A percentile compares a stretch with the other conserved stretches of the same genome.
These are phyloP conservation scores for Phragmatobia fuliginosa DNA, from an alignment of 2,888 invertebrate genomes.

Conservation along the genomic window DNA sequence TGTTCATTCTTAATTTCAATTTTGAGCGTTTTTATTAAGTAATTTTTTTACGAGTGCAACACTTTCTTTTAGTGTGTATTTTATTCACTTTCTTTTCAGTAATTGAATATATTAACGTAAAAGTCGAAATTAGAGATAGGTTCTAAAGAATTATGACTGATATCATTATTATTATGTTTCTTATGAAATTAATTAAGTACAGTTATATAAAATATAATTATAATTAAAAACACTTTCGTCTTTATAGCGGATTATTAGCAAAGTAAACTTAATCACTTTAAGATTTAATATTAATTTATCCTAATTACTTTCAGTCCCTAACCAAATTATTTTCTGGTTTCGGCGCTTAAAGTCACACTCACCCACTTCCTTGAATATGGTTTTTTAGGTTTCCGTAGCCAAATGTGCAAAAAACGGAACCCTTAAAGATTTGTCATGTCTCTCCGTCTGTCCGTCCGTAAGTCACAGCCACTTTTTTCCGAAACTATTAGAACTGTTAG, in stretches of 20 bases:
- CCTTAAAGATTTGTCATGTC: too few relatives aligned
- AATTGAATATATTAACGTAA: conserved; percentile 14
- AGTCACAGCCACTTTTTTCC: too few relatives aligned
- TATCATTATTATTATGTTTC: background rate
- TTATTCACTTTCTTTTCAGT: conserved; percentile 10
- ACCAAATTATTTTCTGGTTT: too few relatives aligned
- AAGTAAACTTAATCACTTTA: background rate
- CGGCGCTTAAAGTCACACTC: too few relatives aligned
- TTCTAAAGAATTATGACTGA: background rate
- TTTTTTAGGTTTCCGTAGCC: too few relatives aligned
- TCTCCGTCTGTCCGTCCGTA: too few relatives aligned
- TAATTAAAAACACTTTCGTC: background rate
- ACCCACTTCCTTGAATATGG: too few relatives aligned
- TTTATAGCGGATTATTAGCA: background rate
- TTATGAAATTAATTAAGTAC: conserved; percentile 1
- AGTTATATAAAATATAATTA: background rate
- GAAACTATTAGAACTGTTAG: too few relatives aligned
- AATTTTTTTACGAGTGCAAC: background rate
- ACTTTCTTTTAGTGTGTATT: conserved; percentile 5
- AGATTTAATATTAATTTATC: too few relatives aligned
- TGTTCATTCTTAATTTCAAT: background rate
- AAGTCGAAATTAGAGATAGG: background rate
- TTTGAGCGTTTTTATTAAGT: background rate
- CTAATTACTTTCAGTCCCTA: too few relatives aligned
- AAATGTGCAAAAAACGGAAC: too few relatives aligned